Evolutionary conservation across 30 jellyfish, hydroid and myxozoan species (phyloP), one percentile per base, ranked within the genome.

Genomic region (Mastigias papua): DNA sequence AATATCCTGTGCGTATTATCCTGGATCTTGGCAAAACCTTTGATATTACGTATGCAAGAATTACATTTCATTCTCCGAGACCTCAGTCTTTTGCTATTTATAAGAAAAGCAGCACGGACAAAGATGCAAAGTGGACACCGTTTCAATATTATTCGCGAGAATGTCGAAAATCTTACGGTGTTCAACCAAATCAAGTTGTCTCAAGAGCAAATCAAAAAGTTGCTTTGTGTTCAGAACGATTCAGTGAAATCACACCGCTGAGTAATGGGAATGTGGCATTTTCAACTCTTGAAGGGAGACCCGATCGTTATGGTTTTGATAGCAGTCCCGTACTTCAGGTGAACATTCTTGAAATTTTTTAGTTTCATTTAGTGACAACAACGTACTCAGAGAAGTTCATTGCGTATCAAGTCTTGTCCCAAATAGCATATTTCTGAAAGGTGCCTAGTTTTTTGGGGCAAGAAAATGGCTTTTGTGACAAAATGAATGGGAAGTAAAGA

Each of bases 181-280:
- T 91, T 8, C 86, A 97, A 7, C 82, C 91, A 25, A 67, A 75
- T 23, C 97, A 48, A 33, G 69, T 89, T 25, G 97, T 96, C 5
- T 33, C 96, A 28, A 71, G 88, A 49, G 79, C 73, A 54, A 91
- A 96, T 60, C 99, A 96, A 35, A 96, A 91, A 66, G 75, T 96
- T 46, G 99, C 99, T 2, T 66, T 96, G 88, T 96, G 99, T 72
- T 77, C 99, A 21, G 80, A 88, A 32, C 72, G 84, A 87, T 84
- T 51, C 73, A 96, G 99, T 78, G 97, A 93, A 34, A 91, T 88
- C 11, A 76, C 90, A n/a, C 99, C 99, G 22, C 78, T 96, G 5
- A 89, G 98, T 54, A 97, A 97, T 27, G 99, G 99, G 20, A 96
- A 87, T 74, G 99, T 96, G 57, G 98, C 99, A 2, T 96, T 82